These are phyloP conservation scores for Bathynomus jamesi DNA, from an alignment of 1,140 invertebrate species.

Conservation along the genomic window DNA sequence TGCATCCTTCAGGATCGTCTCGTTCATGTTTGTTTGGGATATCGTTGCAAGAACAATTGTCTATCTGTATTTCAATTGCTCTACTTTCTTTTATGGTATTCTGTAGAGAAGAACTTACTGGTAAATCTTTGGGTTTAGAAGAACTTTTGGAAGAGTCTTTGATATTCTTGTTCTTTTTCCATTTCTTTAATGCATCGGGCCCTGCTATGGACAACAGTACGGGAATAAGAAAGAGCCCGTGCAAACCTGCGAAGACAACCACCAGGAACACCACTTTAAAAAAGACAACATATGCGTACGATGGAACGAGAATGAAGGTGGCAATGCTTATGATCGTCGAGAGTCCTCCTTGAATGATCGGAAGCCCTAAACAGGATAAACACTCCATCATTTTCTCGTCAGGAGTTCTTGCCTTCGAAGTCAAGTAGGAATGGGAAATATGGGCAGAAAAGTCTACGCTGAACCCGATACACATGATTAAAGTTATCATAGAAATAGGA, in stretches of 20 bases:
- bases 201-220: conserved; percentile 82
- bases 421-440: conserved; percentile 93
- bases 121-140: too few species aligned
- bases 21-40: not conserved
- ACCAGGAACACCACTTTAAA: conserved; percentile 97
- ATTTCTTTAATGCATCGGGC: conserved; percentile 59
- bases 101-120: too few species aligned
- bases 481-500: conserved; percentile 96
- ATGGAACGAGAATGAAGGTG: conserved; percentile 77
- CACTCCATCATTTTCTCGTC: conserved; percentile 77
- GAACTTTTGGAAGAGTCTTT: too few species aligned
- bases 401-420: conserved; percentile 61
- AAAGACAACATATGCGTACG: conserved; percentile 96
- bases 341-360: conserved; percentile 88
- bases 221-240: conserved; percentile 83
- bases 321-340: conserved; percentile 87
- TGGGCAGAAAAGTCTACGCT: conserved; percentile 96
- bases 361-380: conserved; percentile 79
- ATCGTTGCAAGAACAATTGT: too few species aligned
- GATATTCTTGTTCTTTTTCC: conserved; percentile 41
- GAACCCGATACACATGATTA: conserved; percentile 98
- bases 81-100: too few species aligned
- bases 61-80: too few species aligned
- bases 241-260: conserved; percentile 86
- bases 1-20: not conserved